Base-by-base conservation (phyloP, 2,113 vertebrate species). In the Peromyscus leucopus region DNA sequence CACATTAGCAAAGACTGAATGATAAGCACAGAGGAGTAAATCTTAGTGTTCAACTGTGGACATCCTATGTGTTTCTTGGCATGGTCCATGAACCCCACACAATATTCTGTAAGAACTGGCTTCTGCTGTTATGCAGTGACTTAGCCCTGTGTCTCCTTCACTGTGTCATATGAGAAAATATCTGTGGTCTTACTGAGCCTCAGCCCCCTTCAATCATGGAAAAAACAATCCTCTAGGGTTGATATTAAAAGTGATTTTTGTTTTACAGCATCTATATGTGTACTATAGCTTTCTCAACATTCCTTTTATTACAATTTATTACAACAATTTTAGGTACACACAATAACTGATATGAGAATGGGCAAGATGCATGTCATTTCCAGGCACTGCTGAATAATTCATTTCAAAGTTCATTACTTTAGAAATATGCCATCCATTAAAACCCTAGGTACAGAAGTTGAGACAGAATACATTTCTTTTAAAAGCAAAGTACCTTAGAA, bases 331-430 rank as follows among this genome's bases (percentile, higher is more conserved):
- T 80, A 89, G 39, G 36, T 91, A 57, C 5, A 15, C 69, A 24
- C 28, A 88, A 8, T 89, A 72, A 61, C 31, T 94, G 24, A 87
- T 86, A 78, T 83, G 61, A 89, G 57, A 93, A 93, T n/a, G 21
- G 67, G 59, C 22, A 88, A 33, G 16, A 91, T 74, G n/a, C 0
- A 6, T 26, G 19, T 36, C 42, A 69, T 85, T 95, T 89, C 39
- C n/a, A 88, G 78, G 88, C 22, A 78, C 17, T 65, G 26, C 17
- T 94, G 46, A 91, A 96, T 94, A 84, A 95, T 95, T 94, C 33
- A 94, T 59, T 91, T 85, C 36, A 80, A 79, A 96, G 67, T 57
- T 69, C 46, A 85, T 94, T 95, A 55, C 61, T 96, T 72, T 93
- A 36, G 55, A 17, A 93, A 80, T 72, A 75, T 69, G 13, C 1